Conservation (phyloP, 2,797 vertebrate species). For the Hozukius guyotensis region DNA sequence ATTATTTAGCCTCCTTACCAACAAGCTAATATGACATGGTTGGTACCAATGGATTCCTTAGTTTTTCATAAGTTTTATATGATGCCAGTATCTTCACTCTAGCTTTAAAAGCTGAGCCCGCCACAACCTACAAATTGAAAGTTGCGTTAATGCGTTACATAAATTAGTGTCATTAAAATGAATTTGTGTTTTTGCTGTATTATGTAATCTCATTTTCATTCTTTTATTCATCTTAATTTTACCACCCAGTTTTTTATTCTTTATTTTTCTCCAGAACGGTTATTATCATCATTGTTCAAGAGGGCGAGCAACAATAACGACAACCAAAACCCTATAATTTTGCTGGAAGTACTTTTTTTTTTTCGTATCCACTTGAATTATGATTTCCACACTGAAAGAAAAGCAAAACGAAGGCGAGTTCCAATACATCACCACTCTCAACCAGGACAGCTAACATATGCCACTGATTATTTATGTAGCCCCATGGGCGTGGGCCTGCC, state of each 20-base stretch:
- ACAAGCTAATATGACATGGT: too few relatives aligned
- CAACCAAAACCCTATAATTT: constrained; percentile 15
- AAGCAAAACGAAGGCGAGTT: constrained; percentile 23
- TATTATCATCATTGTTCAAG: not conserved
- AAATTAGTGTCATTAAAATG: not conserved
- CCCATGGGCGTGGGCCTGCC: constrained; percentile 51
- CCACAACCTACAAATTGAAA: not conserved
- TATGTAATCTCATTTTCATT: not conserved
- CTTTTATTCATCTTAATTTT: not conserved
- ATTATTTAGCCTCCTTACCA: not conserved
- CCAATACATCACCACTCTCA: constrained; percentile 22
- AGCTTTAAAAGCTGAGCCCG: too few relatives aligned
- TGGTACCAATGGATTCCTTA: too few relatives aligned
- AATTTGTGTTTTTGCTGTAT: not conserved
- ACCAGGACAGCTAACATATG: constrained; percentile 56
- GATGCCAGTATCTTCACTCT: too few relatives aligned
- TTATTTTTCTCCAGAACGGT: not conserved
- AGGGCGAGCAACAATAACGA: constrained; percentile 1
- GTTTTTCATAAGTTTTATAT: too few relatives aligned
- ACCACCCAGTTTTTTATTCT: not conserved
- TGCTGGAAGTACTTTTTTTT: constrained; percentile 2
- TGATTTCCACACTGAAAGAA: constrained; percentile 43
- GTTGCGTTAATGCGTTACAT: not conserved
- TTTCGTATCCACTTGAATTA: not conserved
- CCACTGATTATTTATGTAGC: constrained; percentile 64